Base-by-base conservation (phyloP, 2,113 vertebrate genomes). In the Caranx ignobilis region DNA sequence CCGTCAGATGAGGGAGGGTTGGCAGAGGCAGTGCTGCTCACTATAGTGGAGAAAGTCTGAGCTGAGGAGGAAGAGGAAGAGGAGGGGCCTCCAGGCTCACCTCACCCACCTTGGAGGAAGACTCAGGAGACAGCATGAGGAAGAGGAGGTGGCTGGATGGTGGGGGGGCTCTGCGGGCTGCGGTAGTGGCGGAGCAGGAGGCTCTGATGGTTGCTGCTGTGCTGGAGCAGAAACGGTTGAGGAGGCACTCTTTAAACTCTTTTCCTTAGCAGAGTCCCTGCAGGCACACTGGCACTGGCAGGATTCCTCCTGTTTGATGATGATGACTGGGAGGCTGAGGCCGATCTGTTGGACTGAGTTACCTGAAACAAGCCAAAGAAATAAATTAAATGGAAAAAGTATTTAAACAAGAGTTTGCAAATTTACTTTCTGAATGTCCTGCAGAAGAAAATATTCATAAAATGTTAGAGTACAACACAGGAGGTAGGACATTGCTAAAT, bases 281-380 rank as follows among this genome's bases (percentile, higher is more conserved):
- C 98, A 99, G 71, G 97, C 96, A 88, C 98, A 99, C 67, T 99
- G 97, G 92, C 98, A 99, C 95, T 98, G 97, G 90, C 98, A 99
- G 31, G 97, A 96, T 87, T 99, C 98, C 89, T 99, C 98, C 95
- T 99, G 98, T 91, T 99, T 99, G 91, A 99, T 99, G 93, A 99
- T 99, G 92, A 99, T 99, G 89, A 99, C 97, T 2, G 98, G 98
- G 86, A 99, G 95, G 56, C 98, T 99, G 91, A 99, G 96, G 83
- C 98, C 98, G 7, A 99, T 99, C 94, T 99, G 97, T 88, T 99
- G 98, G 79, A 99, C 96, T 1, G 97, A 93, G 88, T 83, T 98
- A 81, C 98, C 98, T 99, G 79, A 68, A 83, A 84, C 43, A 87
- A 6, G 47, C 35, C 7, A 8, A 64, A 41, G 83, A 8, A 8